A percentile compares a stretch with the other conserved stretches of the same genome.
phyloP scores from a whole-genome alignment of 92 coral and sea anemone species.

The Desmophyllum pertusum region DNA sequence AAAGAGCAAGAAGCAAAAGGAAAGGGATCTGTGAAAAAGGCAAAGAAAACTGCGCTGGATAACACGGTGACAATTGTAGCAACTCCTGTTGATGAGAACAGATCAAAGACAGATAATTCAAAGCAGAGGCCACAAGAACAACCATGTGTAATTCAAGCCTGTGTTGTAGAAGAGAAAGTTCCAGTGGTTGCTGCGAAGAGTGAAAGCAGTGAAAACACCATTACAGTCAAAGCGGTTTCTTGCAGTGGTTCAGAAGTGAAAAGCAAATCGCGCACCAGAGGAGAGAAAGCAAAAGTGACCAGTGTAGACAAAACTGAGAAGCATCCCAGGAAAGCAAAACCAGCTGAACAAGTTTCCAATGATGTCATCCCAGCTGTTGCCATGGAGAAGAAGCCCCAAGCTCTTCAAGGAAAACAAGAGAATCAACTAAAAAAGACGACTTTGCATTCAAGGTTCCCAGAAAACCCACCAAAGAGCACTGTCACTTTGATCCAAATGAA shows the following conservation, averaged over 20 bases:
- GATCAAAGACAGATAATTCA: conserved; percentile 8
- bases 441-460: conserved; percentile 46
- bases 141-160: conserved; percentile 55
- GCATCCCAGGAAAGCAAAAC: neutral
- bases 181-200: conserved; percentile 8
- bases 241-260: conserved; percentile 10
- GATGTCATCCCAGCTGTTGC: conserved; percentile 30
- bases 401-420: conserved; percentile 33
- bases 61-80: conserved; percentile 28
- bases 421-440: conserved; percentile 31
- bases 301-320: neutral
- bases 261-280: conserved; percentile 14
- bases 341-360: conserved; percentile 19
- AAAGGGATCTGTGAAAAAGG: conserved; percentile 40
- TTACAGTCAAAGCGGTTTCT: conserved; percentile 56
- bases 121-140: conserved; percentile 19
- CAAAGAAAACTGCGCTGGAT: conserved; percentile 17
- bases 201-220: conserved; percentile 32
- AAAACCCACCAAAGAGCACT: conserved; percentile 34
- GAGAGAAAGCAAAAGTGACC: conserved; percentile 2
- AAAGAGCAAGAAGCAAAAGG: conserved; percentile 17
- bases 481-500: conserved; percentile 69
- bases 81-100: conserved; percentile 20
- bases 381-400: conserved; percentile 23
- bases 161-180: conserved; percentile 36